A percentile compares a stretch with the other conserved stretches of the same genome.
phyloP scores from a whole-genome alignment of 2,113 vertebrate genomes.

The Callopanchax toddi region DNA sequence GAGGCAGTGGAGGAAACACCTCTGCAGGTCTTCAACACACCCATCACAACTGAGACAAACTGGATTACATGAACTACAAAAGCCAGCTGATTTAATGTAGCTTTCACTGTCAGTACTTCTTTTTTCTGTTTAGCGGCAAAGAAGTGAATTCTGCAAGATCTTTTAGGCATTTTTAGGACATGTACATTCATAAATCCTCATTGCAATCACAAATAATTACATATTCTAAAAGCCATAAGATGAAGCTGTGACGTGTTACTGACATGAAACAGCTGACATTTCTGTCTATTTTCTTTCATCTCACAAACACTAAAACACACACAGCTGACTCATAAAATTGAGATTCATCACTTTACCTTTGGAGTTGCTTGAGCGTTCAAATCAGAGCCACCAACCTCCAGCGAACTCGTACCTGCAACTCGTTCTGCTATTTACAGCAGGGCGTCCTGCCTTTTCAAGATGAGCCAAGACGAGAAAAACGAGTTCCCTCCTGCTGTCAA shows the following conservation, averaged over 20 bases:
- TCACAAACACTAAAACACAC: constrained; percentile 7
- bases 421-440: constrained; percentile 39
- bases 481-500: constrained; percentile 53
- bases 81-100: too few relatives aligned
- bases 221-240: background rate
- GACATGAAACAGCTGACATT: too few relatives aligned
- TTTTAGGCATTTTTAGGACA: background rate
- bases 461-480: constrained; percentile 78
- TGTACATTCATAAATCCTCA: background rate
- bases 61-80: too few relatives aligned
- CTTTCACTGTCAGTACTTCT: too few relatives aligned
- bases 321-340: background rate
- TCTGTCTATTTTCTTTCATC: background rate
- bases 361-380: constrained; percentile 2
- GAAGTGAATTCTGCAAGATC: background rate
- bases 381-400: constrained; percentile 32
- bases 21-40: constrained; percentile 33
- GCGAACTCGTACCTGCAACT: constrained; percentile 16
- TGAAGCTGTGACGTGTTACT: background rate
- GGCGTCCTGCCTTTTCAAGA: constrained; percentile 58
- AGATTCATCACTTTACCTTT: constrained; percentile 60
- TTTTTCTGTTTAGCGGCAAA: background rate
- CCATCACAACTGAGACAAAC: background rate
- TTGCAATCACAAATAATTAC: background rate
- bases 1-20: background rate